Base-by-base conservation (phyloP, 2,797 vertebrate genomes). In the Platyrinchus mystaceus region DNA sequence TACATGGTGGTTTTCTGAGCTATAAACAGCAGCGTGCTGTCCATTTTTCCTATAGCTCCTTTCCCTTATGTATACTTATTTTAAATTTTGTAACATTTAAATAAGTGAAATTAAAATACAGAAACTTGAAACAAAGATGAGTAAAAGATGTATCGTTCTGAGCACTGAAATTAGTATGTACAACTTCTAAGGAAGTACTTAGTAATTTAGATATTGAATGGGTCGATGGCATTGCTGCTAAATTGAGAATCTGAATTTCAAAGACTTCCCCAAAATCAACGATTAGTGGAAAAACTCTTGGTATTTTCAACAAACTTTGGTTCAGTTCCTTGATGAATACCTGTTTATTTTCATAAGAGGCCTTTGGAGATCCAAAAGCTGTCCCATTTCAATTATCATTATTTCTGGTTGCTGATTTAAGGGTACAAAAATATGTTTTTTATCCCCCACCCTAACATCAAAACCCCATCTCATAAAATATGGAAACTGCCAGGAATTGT, bases 371-470 rank as follows among this genome's bases (percentile, higher is more conserved):
- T 34, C 55, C 52, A 59, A 76, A 83, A 90, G 43, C 19, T 63
- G 26, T 73, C 81, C 20, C 9, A 47, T 60, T 24, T 19, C 24
- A 73, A 76, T 36, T 83, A 39, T 68, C 66, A 90, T 93, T 96
- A 36, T 69, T 95, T 95, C 78, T 49, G 73, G 64, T 89, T 93
- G 64, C 36, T 95, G 55, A 84, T 96, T 96, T 97, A 93, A 73
- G 26, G 34, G 15, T 77, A 41, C 39, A 52, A 77, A n/a, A 89
- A 60, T 75, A 88, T 37, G 39, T 93, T 93, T 95, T 91, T 89
- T 59, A 90, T 86, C 39, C 26, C 27, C 20, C 59, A 92, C 13
- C 6, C 27, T 76, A 41, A 8, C 44, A 94, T 81, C 69, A 94
- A 89, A 91, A 80, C 59, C 21, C 22, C 37, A 59, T 44, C n/a